phyloP scores from a whole-genome alignment of 2,797 vertebrate species.

The Pyrocephalus nanus region DNA sequence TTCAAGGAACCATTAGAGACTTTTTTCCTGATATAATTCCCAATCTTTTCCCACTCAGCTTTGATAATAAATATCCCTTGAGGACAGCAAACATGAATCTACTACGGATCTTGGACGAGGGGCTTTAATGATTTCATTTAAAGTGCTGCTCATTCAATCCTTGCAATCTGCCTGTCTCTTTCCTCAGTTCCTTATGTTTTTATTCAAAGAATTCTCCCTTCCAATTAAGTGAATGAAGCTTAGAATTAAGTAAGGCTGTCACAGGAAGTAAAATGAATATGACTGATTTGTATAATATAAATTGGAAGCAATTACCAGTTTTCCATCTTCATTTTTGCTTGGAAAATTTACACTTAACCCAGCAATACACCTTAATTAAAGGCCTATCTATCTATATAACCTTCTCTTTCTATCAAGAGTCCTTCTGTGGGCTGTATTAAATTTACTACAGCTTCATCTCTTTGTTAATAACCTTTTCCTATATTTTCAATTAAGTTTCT shows the following conservation, averaged over 20 bases:
- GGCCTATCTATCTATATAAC: slow-evolving; percentile 25
- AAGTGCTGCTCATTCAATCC: slow-evolving; percentile 39
- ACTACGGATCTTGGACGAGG: neutral
- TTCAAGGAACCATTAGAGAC: slow-evolving; percentile 25
- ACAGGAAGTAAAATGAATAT: slow-evolving; percentile 47
- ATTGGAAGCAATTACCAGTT: slow-evolving; percentile 67
- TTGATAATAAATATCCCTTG: slow-evolving; percentile 55
- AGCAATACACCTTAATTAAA: slow-evolving; percentile 67
- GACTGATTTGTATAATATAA: slow-evolving; percentile 63
- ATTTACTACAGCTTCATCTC: slow-evolving; percentile 18
- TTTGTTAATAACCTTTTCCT: slow-evolving; percentile 35
- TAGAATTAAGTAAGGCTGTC: slow-evolving; percentile 55
- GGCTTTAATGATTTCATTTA: slow-evolving; percentile 50
- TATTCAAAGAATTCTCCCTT: slow-evolving; percentile 6
- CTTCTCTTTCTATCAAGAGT: slow-evolving; percentile 52
- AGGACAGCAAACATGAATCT: slow-evolving; percentile 60
- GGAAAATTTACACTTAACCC: slow-evolving; percentile 64
- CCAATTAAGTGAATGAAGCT: slow-evolving; percentile 65
- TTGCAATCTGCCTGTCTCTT: slow-evolving; percentile 25
- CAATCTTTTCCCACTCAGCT: slow-evolving; percentile 43
- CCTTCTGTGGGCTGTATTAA: slow-evolving; percentile 19
- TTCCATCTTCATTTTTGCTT: slow-evolving; percentile 42
- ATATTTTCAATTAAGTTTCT: slow-evolving; percentile 67
- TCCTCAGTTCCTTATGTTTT: slow-evolving; percentile 23
- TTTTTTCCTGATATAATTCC: slow-evolving; percentile 34